A percentile compares a stretch with the other conserved stretches of the same genome.
Conservation (phyloP, 1,140 invertebrate species). For the Danaus melanippus region DNA sequence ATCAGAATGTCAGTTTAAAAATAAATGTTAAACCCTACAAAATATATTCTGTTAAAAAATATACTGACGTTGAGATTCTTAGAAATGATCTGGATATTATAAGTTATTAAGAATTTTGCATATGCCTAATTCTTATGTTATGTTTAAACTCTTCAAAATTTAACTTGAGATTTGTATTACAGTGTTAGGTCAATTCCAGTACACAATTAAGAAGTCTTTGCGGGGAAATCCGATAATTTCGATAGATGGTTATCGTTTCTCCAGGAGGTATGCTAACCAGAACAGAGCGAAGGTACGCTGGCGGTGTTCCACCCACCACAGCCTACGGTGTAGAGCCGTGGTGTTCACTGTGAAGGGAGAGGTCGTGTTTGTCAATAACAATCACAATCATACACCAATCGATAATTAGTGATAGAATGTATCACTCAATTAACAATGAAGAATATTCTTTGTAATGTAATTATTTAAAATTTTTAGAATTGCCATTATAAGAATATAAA, state of each 20-base stretch:
- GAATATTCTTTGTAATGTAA: background rate
- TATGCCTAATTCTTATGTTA: background rate
- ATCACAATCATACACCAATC: conserved; percentile 12
- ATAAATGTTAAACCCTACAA: too few relatives aligned
- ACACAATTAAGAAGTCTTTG: conserved; percentile 9
- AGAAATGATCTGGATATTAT: too few relatives aligned
- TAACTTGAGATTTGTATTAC: too few relatives aligned
- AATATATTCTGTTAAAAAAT: too few relatives aligned
- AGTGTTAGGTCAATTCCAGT: conserved; percentile 3
- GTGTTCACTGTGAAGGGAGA: conserved; percentile 11
- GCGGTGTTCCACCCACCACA: conserved; percentile 35
- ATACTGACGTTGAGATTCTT: too few relatives aligned
- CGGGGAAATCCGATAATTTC: conserved; percentile 15
- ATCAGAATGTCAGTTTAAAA: too few relatives aligned
- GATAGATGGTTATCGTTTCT: conserved; percentile 12
- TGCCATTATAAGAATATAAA: too few relatives aligned
- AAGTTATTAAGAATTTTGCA: too few relatives aligned
- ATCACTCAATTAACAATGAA: background rate
- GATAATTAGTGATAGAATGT: conserved; percentile 1
- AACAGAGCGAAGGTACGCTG: conserved; percentile 19
- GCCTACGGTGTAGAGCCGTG: conserved; percentile 26
- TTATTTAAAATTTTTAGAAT: too few relatives aligned
- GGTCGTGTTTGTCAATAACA: conserved; percentile 4
- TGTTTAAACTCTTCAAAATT: too few relatives aligned
- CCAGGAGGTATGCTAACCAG: conserved; percentile 1